phyloP scores from a whole-genome alignment of 1,140 invertebrate genomes.

The Sinonovacula constricta region DNA sequence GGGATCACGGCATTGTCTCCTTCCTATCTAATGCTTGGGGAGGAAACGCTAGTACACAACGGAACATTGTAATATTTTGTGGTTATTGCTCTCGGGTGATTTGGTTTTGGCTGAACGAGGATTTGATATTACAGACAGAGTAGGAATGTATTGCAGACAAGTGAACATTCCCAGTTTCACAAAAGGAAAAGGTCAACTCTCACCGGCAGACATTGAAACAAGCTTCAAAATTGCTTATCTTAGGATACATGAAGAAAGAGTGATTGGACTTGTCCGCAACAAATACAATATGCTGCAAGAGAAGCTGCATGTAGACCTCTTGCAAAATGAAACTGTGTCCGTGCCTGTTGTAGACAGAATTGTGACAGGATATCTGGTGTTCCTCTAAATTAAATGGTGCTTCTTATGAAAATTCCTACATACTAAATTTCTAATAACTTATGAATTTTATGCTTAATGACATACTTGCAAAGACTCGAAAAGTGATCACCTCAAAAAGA shows the following conservation, averaged over 20 bases:
- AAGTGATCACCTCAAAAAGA: too few species aligned
- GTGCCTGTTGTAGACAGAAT: too few species aligned
- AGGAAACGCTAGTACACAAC: conserved; percentile 44
- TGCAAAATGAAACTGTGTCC: neutral
- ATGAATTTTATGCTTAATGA: too few species aligned
- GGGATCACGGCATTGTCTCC: conserved; percentile 46
- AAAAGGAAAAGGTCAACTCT: conserved; percentile 47
- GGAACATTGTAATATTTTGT: too few species aligned
- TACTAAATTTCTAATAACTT: too few species aligned
- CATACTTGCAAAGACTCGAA: too few species aligned
- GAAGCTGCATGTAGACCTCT: conserved; percentile 11
- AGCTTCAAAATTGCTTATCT: conserved; percentile 36
- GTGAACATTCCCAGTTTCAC: conserved; percentile 53
- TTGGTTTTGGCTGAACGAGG: conserved; percentile 43
- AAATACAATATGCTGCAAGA: conserved; percentile 5
- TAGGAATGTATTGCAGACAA: conserved; percentile 42
- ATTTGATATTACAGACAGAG: conserved; percentile 42
- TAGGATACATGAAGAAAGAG: conserved; percentile 30
- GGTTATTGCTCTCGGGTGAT: too few species aligned
- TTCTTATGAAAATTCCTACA: too few species aligned
- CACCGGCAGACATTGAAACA: conserved; percentile 30
- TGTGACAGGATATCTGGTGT: too few species aligned
- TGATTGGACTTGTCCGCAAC: conserved; percentile 36
- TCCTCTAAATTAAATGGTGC: too few species aligned
- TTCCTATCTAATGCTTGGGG: conserved; percentile 53